phyloP scores from a whole-genome alignment of 2,888 invertebrate genomes.

The Cactoblastis cactorum region DNA sequence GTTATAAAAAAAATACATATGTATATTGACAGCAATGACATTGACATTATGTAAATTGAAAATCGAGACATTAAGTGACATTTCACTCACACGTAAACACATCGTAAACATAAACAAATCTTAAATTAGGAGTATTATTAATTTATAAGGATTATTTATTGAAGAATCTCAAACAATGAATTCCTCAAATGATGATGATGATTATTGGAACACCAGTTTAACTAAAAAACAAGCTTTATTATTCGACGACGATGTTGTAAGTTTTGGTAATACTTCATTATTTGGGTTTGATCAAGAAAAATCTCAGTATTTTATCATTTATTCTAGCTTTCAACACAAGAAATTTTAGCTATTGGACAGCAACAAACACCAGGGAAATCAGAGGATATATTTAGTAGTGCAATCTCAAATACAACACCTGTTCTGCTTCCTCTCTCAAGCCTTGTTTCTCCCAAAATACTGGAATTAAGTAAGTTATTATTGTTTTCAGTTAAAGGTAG shows the following conservation, averaged over 20 bases:
- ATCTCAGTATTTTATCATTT: no score
- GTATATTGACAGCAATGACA: no score
- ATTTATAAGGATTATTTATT: no score
- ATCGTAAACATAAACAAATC: no score
- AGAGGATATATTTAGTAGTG: slow-evolving; percentile 48
- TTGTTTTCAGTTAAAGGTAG: no score
- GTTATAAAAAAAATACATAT: no score
- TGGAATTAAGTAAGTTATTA: slow-evolving; percentile 60
- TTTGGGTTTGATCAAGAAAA: no score
- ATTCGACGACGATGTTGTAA: slow-evolving; percentile 88
- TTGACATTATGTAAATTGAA: no score
- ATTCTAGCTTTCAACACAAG: slow-evolving; percentile 64
- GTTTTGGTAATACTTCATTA: slow-evolving; percentile 25
- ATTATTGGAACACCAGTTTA: slow-evolving; percentile 88
- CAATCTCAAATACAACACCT: slow-evolving; percentile 42
- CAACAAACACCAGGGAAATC: slow-evolving; percentile 46
- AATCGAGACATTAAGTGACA: no score
- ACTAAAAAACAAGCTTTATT: slow-evolving; percentile 85
- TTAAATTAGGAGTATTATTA: no score
- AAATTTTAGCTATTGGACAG: slow-evolving; percentile 72
- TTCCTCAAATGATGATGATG: slow-evolving; percentile 70
- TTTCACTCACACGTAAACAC: no score
- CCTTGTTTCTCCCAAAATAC: slow-evolving; percentile 59
- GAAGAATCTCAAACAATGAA: no score
- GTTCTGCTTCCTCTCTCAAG: slow-evolving; percentile 57